Base-by-base conservation (phyloP, 2,888 invertebrate genomes). In the Cephus sareptanus region DNA sequence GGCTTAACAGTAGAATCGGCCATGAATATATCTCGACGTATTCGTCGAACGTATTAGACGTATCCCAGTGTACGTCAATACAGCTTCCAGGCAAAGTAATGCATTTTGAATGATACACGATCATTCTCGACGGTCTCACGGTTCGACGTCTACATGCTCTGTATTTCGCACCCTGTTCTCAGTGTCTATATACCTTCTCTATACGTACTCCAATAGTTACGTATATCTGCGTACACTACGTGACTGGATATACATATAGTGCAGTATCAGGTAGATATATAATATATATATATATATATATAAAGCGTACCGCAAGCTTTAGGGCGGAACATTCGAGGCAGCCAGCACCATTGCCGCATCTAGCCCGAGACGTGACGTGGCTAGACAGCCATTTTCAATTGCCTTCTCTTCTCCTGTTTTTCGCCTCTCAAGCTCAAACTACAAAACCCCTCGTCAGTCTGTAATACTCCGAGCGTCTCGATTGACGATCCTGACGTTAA, bases 41-140 rank as follows among this genome's bases (percentile, higher is more conserved):
- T 71, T 33, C 30, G 15, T 71, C 33, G 13, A 31, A 11, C 31
- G 71, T 71, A 71, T 30, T 31, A 34, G 73, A 34, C 37, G 68
- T 23, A 11, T 56, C 31, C 11, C 33, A 15, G n/a, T 71, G 30
- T 33, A 23, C 69, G 73, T 23, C 30, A 30, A 11, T 33, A 11
- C 34, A 75, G 37, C 68, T 71, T 30, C 71, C 71, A 31, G 71
- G 71, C 71, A 9, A 77, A 74, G 77, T 75, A 77, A 77, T 77
- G 77, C 77, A 77, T 77, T 77, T 77, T 77, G 15, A 75, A 77
- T 69, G 74, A 68, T 37, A 31, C 31, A n/a, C n/a, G 11, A 71
- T 23, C 40, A 40, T 37, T 73, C 33, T 71, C 71, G 71, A 71
- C 71, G 71, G 71, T 71, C 30, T 71, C 30, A 13, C 71, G 6